Base-by-base conservation (phyloP, 2,888 invertebrate species). In the Acrobasis repandana region DNA sequence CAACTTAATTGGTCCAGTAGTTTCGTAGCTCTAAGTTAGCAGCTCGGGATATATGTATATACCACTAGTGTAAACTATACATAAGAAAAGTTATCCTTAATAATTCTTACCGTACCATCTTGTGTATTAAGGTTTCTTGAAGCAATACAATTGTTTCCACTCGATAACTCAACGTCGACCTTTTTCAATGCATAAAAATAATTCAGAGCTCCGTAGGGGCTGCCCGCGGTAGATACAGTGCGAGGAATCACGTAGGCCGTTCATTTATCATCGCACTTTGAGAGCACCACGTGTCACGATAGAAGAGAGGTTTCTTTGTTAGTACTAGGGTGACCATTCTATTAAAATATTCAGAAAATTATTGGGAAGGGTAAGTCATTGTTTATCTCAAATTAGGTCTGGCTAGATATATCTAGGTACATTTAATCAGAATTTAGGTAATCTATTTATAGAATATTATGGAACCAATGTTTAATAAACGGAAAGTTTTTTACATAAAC, bases 151-250 rank as follows among this genome's bases (percentile, higher is more conserved):
- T n/a, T 14, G 58, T 59, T 64, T 58, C 61, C 58, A 65, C 61
- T 67, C 67, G 65, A 71, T 71, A 71, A 66, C 65, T 71, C 69
- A 71, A 65, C 66, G 69, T 67, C 67, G 65, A 66, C 67, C 69
- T 61, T 61, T 64, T 65, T 67, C 63, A 63, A 62, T 65, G 64
- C 62, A 67, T 65, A 66, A 65, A 67, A 66, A 64, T 65, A 62
- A 67, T 69, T 67, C 67, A 62, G 62, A 38, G 58, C 57, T 62
- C 64, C 62, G 34, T 63, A 43, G 60, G 63, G 67, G 65, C 64
- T 63, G 60, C 61, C 61, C 63, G 61, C 52, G 65, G 62, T 56
- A 69, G 71, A 67, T 69, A 67, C 66, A 63, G 66, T 36, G 36
- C 49, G 46, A 59, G 54, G 64, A 65, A 65, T 67, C 67, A 67